phyloP scores from a whole-genome alignment of 1,140 invertebrate genomes.

The Ectropis grisescens region DNA sequence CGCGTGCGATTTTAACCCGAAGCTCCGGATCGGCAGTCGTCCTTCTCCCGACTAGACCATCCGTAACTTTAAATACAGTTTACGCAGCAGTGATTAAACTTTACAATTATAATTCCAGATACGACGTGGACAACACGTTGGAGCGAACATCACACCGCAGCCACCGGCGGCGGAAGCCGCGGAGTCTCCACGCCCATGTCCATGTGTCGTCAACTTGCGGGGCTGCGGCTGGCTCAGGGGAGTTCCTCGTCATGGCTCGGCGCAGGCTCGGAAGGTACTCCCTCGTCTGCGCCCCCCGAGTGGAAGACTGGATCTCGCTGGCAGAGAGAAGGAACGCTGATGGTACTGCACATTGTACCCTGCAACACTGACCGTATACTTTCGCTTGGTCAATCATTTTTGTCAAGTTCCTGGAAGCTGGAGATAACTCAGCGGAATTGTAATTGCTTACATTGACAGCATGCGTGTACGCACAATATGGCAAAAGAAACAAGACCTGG shows the following conservation, averaged over 20 bases:
- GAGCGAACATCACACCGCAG: slow-evolving; percentile 14
- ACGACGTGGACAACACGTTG: slow-evolving; percentile 44
- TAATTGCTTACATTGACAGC: slow-evolving; percentile 45
- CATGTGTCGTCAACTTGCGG: slow-evolving; percentile 78
- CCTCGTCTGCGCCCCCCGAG: slow-evolving; percentile 79
- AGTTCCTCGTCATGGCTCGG: slow-evolving; percentile 85
- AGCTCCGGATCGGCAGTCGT: too few species aligned
- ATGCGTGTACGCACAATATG: slow-evolving; percentile 32
- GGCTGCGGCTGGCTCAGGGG: slow-evolving; percentile 77
- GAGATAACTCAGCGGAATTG: too few species aligned
- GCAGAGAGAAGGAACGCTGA: slow-evolving; percentile 71
- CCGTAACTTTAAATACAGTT: too few species aligned
- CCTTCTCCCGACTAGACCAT: too few species aligned
- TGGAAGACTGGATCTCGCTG: slow-evolving; percentile 77
- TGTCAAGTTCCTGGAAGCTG: too few species aligned
- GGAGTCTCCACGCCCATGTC: slow-evolving; percentile 54
- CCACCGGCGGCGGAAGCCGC: slow-evolving; percentile 10
- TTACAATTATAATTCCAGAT: slow-evolving; percentile 19
- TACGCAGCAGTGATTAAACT: too few species aligned
- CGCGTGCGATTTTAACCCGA: too few species aligned
- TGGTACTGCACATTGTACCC: slow-evolving; percentile 76
- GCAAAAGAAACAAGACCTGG: too few species aligned
- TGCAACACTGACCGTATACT: slow-evolving; percentile 70
- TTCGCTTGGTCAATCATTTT: too few species aligned
- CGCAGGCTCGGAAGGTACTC: slow-evolving; percentile 78